These are phyloP conservation scores for Nipponacmea schrenckii DNA, from an alignment of 2,888 invertebrate species.

Conservation along the genomic window DNA sequence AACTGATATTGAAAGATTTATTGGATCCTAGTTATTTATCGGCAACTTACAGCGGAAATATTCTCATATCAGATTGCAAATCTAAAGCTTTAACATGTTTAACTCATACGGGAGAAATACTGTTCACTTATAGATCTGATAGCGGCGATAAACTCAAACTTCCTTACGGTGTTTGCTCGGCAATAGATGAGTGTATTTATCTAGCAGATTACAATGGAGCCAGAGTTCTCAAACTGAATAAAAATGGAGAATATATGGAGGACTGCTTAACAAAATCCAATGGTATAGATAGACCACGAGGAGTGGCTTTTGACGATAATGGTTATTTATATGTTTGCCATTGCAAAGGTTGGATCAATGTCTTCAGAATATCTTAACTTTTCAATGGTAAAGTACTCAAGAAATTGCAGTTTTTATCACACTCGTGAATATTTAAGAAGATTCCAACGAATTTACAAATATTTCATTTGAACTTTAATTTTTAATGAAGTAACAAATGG, in stretches of 20 bases:
- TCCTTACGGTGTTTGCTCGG: background rate
- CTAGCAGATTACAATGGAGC: background rate
- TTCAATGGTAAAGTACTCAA: too few species aligned
- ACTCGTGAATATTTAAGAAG: too few species aligned
- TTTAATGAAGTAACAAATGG: too few species aligned
- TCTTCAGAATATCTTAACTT: background rate
- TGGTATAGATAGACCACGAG: background rate
- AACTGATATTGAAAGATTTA: background rate
- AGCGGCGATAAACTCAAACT: background rate
- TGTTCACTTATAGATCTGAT: conserved; percentile 3
- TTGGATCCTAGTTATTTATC: background rate
- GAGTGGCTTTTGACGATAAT: background rate
- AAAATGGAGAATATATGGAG: background rate
- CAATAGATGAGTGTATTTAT: background rate
- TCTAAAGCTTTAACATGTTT: background rate
- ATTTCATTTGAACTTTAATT: too few species aligned
- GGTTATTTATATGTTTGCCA: background rate
- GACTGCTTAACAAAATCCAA: background rate
- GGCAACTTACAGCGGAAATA: background rate
- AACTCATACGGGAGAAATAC: background rate
- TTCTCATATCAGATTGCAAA: background rate
- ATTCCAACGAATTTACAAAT: too few species aligned
- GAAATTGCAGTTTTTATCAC: too few species aligned
- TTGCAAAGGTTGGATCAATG: background rate
- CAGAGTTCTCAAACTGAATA: background rate